These are phyloP conservation scores for Mesocricetus auratus DNA, from an alignment of 2,113 vertebrate species.

Conservation along the genomic window DNA sequence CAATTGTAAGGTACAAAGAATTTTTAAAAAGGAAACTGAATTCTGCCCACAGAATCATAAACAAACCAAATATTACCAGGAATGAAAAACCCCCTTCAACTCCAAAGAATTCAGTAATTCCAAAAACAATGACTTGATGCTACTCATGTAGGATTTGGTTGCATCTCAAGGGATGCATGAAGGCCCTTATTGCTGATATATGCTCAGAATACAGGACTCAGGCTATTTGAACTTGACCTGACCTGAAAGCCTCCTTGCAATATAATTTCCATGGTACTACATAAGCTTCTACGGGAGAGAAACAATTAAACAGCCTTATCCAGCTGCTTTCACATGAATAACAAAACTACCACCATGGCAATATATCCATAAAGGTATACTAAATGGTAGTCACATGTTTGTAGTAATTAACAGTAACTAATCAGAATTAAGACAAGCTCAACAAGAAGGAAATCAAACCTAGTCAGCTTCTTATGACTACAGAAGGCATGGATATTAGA, in stretches of 20 bases:
- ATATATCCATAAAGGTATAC: not conserved
- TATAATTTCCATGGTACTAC: not conserved
- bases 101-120: not conserved
- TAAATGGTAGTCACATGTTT: not conserved
- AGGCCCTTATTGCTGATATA: not conserved
- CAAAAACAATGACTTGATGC: not conserved
- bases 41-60: not conserved
- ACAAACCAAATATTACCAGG: not conserved
- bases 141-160: not conserved
- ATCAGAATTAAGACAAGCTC: too few relatives aligned
- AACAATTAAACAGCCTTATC: not conserved
- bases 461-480: not conserved
- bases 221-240: not conserved
- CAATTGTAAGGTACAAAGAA: not conserved
- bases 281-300: not conserved
- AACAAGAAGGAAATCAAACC: not conserved
- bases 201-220: not conserved
- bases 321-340: not conserved
- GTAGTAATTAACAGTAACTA: accelerated
- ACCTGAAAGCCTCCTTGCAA: not conserved
- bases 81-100: not conserved
- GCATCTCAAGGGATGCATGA: not conserved
- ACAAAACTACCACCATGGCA: not conserved
- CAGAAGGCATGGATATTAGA: not conserved
- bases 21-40: not conserved